Evolutionary conservation across 2,797 vertebrate genomes (phyloP).

Genomic region (Oophaga sylvatica): DNA sequence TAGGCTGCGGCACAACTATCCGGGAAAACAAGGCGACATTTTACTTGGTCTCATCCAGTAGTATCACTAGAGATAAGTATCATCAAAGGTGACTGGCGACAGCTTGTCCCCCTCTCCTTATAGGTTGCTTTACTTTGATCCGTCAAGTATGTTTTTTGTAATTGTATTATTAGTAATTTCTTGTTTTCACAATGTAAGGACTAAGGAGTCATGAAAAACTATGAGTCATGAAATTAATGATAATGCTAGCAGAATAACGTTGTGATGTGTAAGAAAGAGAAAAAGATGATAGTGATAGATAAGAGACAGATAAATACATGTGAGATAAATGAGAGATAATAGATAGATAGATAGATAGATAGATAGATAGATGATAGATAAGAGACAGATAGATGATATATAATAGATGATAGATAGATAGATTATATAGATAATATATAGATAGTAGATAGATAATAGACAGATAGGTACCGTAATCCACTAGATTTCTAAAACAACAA

Average conservation of each 20-base stretch:
- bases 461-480: too few relatives aligned
- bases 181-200: background rate
- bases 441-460: background rate
- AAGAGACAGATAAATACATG: background rate
- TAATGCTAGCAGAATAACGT: background rate
- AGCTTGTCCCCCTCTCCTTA: background rate
- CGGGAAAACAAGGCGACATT: background rate
- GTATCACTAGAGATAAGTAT: background rate
- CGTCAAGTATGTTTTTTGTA: background rate
- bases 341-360: too few relatives aligned
- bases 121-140: background rate
- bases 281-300: slow-evolving; percentile 14
- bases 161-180: background rate
- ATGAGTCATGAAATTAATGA: background rate
- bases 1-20: background rate
- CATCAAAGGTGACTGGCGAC: background rate
- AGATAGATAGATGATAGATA: background rate
- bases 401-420: background rate
- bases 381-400: too few relatives aligned
- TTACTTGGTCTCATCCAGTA: background rate
- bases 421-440: background rate
- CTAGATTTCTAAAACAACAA: too few relatives aligned
- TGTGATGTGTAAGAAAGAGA: background rate
- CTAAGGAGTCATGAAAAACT: background rate
- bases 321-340: background rate